Conservation (phyloP, 1,140 invertebrate genomes). For the Leptinotarsa undecemlineata region DNA sequence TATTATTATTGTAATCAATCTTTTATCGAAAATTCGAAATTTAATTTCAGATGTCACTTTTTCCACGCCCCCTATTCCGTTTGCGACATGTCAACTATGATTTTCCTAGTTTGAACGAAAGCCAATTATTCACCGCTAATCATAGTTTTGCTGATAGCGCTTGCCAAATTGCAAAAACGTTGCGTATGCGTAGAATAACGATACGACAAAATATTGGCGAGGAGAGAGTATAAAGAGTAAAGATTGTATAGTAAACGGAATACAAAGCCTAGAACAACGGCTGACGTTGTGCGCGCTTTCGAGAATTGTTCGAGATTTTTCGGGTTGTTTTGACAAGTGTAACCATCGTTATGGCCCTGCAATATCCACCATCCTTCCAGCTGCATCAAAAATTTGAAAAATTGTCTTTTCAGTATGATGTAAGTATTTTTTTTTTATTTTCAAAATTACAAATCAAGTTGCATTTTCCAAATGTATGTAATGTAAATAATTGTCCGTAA, state of each 20-base stretch:
- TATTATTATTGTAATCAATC: too few relatives aligned
- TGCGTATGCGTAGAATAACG: neutral
- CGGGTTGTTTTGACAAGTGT: neutral
- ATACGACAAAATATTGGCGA: neutral
- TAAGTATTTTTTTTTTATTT: neutral
- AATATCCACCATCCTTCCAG: neutral
- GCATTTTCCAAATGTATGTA: too few relatives aligned
- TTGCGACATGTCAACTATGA: too few relatives aligned
- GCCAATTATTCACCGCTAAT: neutral
- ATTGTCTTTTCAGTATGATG: neutral
- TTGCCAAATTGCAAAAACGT: slow-evolving; percentile 1
- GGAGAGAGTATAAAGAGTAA: slow-evolving; percentile 1
- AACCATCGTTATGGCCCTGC: neutral
- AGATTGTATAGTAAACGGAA: slow-evolving; percentile 3
- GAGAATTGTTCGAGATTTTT: neutral
- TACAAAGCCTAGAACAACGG: neutral
- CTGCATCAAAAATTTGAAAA: neutral
- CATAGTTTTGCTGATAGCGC: slow-evolving; percentile 1
- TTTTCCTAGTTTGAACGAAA: neutral
- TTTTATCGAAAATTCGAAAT: too few relatives aligned
- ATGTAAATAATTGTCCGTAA: too few relatives aligned
- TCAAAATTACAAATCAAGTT: too few relatives aligned
- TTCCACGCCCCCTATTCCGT: too few relatives aligned
- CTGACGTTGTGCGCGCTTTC: neutral
- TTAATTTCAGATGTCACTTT: too few relatives aligned